Base-by-base conservation (phyloP, 2,797 vertebrate genomes). In the Bufotes viridis region DNA sequence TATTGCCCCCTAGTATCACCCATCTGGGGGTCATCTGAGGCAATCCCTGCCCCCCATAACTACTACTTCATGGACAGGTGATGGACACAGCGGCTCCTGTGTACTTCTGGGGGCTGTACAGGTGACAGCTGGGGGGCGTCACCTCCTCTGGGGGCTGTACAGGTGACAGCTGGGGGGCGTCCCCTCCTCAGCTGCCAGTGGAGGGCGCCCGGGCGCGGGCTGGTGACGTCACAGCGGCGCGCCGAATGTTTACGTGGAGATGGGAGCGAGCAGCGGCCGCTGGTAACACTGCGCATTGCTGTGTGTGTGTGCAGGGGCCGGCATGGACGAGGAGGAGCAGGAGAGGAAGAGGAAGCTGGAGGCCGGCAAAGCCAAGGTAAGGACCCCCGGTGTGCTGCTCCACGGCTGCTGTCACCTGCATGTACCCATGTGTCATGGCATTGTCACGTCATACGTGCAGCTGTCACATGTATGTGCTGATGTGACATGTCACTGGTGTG, bases 291-390 rank as follows among this genome's bases (percentile, higher is more conserved):
- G 84, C 79, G 84, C 51, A 67, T 89, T 89, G n/a, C 87, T 82
- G 78, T 84, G 29, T 88, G 34, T n/a, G n/a, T 42, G 78, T 72
- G 17, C 81, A 85, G 80, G 80, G n/a, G 29, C 55, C 29, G 51
- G 51, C 26, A 82, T 81, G 87, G 78, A 89, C 42, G 82, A 75
- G 97, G 98, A 98, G 93, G 97, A 98, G 94, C 97, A 97, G 93
- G 97, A 98, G 95, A 92, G 97, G 90, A 94, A 95, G 92, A 99
- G 95, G 95, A 99, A 98, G 93, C 95, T 99, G 91, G 96, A 98
- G 94, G 96, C 97, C 92, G 98, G 97, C 91, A 98, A 97, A 95
- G 98, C 97, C 85, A 98, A 97, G 98, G 98, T 98, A 94, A 84
- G 51, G 42, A 9, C 51, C 1, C 13, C 42, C 22, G 57, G 86